phyloP scores from a whole-genome alignment of 2,888 invertebrate species.

The Tenthredo amoena region DNA sequence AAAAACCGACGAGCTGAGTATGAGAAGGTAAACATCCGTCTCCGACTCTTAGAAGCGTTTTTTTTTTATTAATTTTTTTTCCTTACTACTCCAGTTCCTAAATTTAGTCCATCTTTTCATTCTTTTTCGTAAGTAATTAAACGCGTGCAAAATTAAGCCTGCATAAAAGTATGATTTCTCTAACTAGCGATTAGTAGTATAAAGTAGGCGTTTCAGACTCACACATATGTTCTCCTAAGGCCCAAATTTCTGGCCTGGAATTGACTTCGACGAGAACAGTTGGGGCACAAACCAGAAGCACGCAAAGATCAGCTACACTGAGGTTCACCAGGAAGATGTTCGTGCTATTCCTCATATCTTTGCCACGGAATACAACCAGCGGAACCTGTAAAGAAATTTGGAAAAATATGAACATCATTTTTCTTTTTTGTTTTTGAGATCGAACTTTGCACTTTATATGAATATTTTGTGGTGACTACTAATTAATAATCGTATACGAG shows the following conservation, averaged over 20 bases:
- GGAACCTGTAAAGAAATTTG: constrained; percentile 80
- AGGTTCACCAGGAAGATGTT: constrained; percentile 97
- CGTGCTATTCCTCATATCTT: constrained; percentile 96
- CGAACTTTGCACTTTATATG: too few species aligned
- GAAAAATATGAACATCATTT: background rate
- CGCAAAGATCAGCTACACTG: constrained; percentile 95
- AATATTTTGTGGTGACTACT: background rate
- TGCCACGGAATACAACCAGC: constrained; percentile 93
- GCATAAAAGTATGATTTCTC: background rate
- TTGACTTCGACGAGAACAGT: constrained; percentile 97
- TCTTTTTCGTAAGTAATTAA: background rate
- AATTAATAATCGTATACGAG: constrained; percentile 7
- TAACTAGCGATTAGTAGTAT: too few species aligned
- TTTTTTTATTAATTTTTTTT: background rate
- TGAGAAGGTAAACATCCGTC: constrained; percentile 14
- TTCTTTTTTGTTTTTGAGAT: background rate
- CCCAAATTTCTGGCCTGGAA: constrained; percentile 94
- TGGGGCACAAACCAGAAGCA: constrained; percentile 94
- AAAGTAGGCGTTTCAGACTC: constrained; percentile 80
- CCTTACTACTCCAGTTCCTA: background rate
- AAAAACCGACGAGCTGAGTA: background rate
- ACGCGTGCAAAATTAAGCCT: background rate
- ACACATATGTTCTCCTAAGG: constrained; percentile 95
- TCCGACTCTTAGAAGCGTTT: background rate
- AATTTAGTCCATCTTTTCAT: background rate